A percentile compares a stretch with the other conserved stretches of the same genome.
These are phyloP conservation scores for Pipistrellus kuhlii DNA, from an alignment of 2,797 vertebrate species.

Conservation along the genomic window DNA sequence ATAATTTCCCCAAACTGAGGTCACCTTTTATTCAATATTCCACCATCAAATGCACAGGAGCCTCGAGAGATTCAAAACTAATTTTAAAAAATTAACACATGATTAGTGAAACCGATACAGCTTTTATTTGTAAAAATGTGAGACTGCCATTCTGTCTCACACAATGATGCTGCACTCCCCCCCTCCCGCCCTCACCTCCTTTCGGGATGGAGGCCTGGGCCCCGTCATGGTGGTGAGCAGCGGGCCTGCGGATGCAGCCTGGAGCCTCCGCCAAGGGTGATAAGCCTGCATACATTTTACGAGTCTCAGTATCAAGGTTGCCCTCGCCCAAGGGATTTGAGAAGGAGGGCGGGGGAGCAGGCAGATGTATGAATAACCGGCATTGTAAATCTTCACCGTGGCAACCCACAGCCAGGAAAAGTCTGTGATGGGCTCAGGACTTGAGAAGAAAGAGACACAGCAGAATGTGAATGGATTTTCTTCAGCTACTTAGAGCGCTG, in stretches of 20 bases:
- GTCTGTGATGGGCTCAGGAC: conserved; percentile 94
- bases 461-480: conserved; percentile 94
- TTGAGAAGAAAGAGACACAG: conserved; percentile 91
- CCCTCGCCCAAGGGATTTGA: conserved; percentile 92
- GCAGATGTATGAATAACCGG: conserved; percentile 94
- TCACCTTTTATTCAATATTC: conserved; percentile 39
- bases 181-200: background rate
- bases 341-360: conserved; percentile 89
- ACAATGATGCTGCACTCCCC: conserved; percentile 70
- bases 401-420: conserved; percentile 94
- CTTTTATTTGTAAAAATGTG: conserved; percentile 65
- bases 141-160: conserved; percentile 78
- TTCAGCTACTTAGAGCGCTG: conserved; percentile 95
- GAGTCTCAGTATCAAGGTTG: conserved; percentile 94
- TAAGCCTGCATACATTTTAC: conserved; percentile 94
- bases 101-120: conserved; percentile 75
- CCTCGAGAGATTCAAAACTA: conserved; percentile 58
- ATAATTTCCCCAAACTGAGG: conserved; percentile 66
- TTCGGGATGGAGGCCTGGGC: conserved; percentile 88
- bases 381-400: conserved; percentile 96
- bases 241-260: conserved; percentile 88
- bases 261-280: conserved; percentile 92
- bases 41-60: conserved; percentile 67
- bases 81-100: conserved; percentile 82
- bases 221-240: conserved; percentile 89